Evolutionary conservation across 2,113 vertebrate species (phyloP), one percentile per base, ranked within the genome.

Genomic region (Hippocampus mohnikei): DNA sequence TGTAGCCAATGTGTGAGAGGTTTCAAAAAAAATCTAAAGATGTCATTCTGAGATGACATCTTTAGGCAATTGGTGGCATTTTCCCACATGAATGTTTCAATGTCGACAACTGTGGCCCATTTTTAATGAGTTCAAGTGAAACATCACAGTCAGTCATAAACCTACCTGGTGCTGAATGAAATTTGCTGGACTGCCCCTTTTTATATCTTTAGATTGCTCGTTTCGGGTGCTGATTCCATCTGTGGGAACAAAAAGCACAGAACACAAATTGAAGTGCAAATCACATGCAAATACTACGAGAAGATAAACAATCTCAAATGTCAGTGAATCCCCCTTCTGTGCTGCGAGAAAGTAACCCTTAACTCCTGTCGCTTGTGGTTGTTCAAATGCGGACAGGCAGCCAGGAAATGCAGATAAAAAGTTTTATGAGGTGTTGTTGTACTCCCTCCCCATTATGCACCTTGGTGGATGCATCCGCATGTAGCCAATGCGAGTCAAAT

Each of bases 181-280:
- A 65, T 70, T 67, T 40, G 69, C 12, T 56, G 78, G 81, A 70
- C 69, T 56, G 78, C 72, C 63, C 69, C 68, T 86, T 68, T 63
- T 82, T 73, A 27, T 46, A 25, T 18, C 76, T 86, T 86, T 84
- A 91, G 1, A 69, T 80, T 68, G 76, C 71, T 60, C 65, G 71
- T 73, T 69, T 18, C 68, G 79, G 55, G 83, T 67, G 75, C 60
- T 12, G 77, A 79, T 72, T 89, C 89, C 91, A 92, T 93, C 92
- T 93, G 89, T 16, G 56, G 72, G 77, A 59, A 37, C 33, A 37
- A 84, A 60, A 79, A 75, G 71, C 3, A 78, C 7, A 61, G 59
- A 53, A 70, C 12, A 40, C 25, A 46, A 21, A 3, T 46, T 70
- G 8, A 70, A 53, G 41, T 25, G 27, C 16, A 67, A 18, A 41